Percentiles rank a stretch among this genome's conserved stretches.
Conservation (phyloP, 2,797 vertebrate species). For the Onychomys torridus region DNA sequence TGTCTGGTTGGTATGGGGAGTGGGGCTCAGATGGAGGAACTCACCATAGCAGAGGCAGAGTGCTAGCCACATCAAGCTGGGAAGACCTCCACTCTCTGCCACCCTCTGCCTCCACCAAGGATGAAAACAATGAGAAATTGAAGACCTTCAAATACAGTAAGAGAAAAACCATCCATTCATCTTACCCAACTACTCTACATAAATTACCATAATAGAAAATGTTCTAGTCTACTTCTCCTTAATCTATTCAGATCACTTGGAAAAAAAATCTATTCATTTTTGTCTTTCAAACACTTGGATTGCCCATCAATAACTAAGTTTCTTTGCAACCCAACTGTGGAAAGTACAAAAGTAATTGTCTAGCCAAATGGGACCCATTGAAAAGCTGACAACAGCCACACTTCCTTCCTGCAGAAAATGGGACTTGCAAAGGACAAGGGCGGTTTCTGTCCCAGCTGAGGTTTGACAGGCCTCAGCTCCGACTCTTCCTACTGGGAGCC, state of each 20-base stretch:
- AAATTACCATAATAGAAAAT: conserved; percentile 67
- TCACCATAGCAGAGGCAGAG: neutral
- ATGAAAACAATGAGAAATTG: neutral
- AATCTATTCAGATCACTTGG: conserved; percentile 55
- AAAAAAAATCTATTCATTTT: conserved; percentile 55
- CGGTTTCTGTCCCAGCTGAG: neutral
- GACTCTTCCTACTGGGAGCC: neutral
- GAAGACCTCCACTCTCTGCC: neutral
- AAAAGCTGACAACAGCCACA: neutral
- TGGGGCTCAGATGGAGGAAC: neutral
- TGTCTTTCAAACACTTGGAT: conserved; percentile 35
- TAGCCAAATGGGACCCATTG: neutral
- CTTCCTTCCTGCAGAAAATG: neutral
- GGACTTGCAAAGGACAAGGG: neutral
- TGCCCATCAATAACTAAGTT: conserved; percentile 47
- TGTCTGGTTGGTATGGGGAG: too few relatives aligned
- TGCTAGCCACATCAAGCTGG: neutral
- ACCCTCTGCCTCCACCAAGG: neutral
- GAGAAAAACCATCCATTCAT: conserved; percentile 26
- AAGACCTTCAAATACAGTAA: neutral
- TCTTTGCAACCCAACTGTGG: conserved; percentile 13
- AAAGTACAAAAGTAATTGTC: conserved; percentile 50
- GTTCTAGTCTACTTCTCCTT: conserved; percentile 44
- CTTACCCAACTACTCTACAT: conserved; percentile 23
- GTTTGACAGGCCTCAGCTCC: neutral